Conservation (phyloP, 2,113 vertebrate species). For the Probosciger aterrimus region DNA sequence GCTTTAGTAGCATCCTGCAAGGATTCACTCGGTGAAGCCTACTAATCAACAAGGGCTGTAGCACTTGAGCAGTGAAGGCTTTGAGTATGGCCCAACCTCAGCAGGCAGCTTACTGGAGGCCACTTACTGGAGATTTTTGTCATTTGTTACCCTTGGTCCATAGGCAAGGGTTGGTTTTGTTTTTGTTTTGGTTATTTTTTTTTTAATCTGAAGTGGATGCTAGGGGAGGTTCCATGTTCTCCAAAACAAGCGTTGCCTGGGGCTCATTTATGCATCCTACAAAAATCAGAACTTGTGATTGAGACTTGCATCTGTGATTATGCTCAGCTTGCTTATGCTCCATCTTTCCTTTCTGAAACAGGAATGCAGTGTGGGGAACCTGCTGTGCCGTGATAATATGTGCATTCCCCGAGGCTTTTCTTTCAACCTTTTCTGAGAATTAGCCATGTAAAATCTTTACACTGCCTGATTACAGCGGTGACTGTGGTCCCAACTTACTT, state of each 20-base stretch:
- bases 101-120: background rate
- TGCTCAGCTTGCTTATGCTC: background rate
- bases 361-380: background rate
- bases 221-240: background rate
- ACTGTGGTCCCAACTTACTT: background rate
- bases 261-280: background rate
- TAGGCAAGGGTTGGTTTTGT: background rate
- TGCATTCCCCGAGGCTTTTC: background rate
- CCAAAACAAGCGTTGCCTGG: background rate
- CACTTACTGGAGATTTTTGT: background rate
- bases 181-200: background rate
- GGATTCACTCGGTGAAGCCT: background rate
- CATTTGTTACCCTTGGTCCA: background rate
- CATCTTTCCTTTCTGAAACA: background rate
- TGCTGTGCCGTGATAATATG: background rate
- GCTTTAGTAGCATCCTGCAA: background rate
- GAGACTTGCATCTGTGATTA: background rate
- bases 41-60: background rate
- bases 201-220: background rate
- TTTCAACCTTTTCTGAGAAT: background rate
- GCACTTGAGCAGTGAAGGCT: background rate
- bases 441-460: background rate
- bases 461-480: background rate
- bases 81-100: background rate
- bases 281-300: background rate